Base-by-base conservation (phyloP, 2,113 vertebrate genomes). In the Calyptomena viridis region DNA sequence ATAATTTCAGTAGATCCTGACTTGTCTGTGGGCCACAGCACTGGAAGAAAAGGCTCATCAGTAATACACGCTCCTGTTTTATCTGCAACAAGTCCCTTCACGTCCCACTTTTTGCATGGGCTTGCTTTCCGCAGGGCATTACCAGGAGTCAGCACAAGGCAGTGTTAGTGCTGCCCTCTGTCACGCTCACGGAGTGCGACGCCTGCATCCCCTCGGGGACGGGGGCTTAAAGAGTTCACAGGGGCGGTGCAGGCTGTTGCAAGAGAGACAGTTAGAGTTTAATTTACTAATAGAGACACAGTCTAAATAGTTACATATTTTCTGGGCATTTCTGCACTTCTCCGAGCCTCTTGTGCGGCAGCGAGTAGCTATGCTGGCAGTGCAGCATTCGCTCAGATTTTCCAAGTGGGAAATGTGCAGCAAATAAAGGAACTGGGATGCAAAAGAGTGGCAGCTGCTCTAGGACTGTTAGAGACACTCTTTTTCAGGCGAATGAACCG, bases 401-500 rank as follows among this genome's bases (percentile, higher is more conserved):
- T 86, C 85, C 56, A 68, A 84, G 85, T 86, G 88, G 55, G 83
- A 94, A 93, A 91, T 78, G n/a, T 5, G 59, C 63, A 47, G 60
- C 77, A 78, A 84, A 95, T 76, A 92, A 95, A 93, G 39, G 78
- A 67, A 25, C 6, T 1, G 9, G 68, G 64, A 86, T 71, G 92
- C 59, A 49, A 67, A 86, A 81, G 91, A 93, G 25, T 78, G 93
- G 79, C 95, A 96, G 85, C 92, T 94, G 92, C 85, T 89, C 78
- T 24, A 24, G 74, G 63, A 20, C 79, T 94, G 87, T 74, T 90
- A 66, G 72, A 84, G 93, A 93, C 84, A 17, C 62, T 94, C 89
- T 95, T 96, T 96, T 93, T 79, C 76, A 91, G 80, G 47, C 87
- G 39, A 94, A 77, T 90, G 93, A 88, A 78, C 90, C 5, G 16